phyloP scores from a whole-genome alignment of 2,888 invertebrate species.

The Andrena fulva region DNA sequence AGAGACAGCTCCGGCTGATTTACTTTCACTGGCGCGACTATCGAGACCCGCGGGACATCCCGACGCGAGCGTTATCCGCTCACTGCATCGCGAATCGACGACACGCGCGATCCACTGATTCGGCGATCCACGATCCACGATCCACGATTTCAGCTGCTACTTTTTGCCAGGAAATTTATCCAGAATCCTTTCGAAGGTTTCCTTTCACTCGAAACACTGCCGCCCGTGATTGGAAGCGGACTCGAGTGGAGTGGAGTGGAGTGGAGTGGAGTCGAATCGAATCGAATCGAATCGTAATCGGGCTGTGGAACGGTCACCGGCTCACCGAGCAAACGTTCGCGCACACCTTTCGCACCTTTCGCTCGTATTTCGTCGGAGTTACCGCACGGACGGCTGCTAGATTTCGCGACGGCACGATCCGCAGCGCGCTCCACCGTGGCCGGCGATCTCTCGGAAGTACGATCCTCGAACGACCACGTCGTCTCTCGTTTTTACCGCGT shows the following conservation, averaged over 20 bases:
- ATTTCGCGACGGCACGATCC: background rate
- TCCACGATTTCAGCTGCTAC: background rate
- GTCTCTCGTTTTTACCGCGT: constrained; percentile 65
- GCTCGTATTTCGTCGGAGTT: background rate
- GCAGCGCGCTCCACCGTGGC: constrained; percentile 19
- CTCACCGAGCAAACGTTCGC: constrained; percentile 5
- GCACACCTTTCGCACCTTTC: constrained; percentile 24
- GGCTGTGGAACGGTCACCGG: background rate
- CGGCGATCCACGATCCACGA: background rate
- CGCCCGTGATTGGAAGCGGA: constrained; percentile 2
- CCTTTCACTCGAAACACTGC: constrained; percentile 32
- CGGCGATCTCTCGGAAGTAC: constrained; percentile 8
- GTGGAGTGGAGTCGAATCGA: background rate
- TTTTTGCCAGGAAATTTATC: constrained; percentile 2
- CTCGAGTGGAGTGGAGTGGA: background rate
- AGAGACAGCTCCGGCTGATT: constrained; percentile 53
- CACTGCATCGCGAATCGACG: constrained; percentile 26
- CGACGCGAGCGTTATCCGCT: constrained; percentile 26
- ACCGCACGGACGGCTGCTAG: background rate
- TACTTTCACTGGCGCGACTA: constrained; percentile 73
- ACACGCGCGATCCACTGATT: background rate
- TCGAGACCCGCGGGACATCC: constrained; percentile 46
- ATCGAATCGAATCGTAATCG: background rate
- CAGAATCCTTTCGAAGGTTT: constrained; percentile 7
- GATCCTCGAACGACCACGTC: constrained; percentile 23